Evolutionary conservation across 1,140 invertebrate genomes (phyloP).

Genomic region (Pemphigus obesinymphae): DNA sequence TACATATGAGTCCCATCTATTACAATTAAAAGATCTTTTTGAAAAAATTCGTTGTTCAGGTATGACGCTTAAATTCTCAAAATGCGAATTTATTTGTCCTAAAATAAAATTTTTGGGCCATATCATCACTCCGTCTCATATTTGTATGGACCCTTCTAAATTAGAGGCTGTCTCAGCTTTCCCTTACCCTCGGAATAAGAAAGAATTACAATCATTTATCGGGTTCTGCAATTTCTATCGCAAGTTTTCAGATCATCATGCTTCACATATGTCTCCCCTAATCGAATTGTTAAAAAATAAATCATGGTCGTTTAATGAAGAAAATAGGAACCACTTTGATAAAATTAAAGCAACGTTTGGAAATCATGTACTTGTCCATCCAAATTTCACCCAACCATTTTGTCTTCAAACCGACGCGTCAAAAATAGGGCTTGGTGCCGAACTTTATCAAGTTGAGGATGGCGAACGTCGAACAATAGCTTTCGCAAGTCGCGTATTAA

Average conservation of each 20-base stretch:
- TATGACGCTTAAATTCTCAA: not conserved
- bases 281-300: not conserved
- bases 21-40: not conserved
- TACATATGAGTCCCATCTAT: not conserved
- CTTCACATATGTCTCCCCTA: not conserved
- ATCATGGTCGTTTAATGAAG: not conserved
- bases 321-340: not conserved
- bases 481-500: not conserved
- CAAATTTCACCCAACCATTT: not conserved
- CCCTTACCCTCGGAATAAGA: not conserved
- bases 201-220: not conserved
- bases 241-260: too few species aligned
- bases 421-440: conserved; percentile 81
- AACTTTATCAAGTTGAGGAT: conserved; percentile 53
- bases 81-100: not conserved
- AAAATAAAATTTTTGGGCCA: not conserved
- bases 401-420: conserved; percentile 62
- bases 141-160: too few species aligned
- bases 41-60: not conserved
- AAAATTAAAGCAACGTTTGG: not conserved
- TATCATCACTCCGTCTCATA: too few species aligned
- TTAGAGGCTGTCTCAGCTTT: too few species aligned
- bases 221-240: too few species aligned
- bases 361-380: not conserved
- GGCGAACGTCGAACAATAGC: conserved; percentile 34